Evolutionary conservation across 2,797 vertebrate genomes (phyloP), one percentile per base, ranked within the genome.

Genomic region (Alauda arvensis): DNA sequence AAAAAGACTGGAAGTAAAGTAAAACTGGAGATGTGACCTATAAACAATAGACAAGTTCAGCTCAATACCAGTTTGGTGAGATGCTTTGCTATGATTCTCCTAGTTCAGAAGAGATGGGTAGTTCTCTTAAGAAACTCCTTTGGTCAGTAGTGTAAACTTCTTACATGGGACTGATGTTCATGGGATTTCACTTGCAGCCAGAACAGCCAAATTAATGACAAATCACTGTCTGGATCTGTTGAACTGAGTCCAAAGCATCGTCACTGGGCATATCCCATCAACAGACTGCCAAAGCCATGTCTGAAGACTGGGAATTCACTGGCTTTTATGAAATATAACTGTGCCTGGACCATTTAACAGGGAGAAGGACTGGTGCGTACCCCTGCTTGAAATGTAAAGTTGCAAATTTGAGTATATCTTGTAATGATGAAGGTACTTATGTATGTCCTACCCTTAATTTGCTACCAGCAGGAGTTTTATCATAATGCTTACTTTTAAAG

Each of bases 181-280:
- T 15, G 14, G 48, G 28, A 83, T 81, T 81, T 76, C 28, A 59
- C 43, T 61, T 33, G 43, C 33, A 78, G 60, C 31, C 43, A 61
- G 29, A 81, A 39, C 19, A 78, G 53, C 3, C 55, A 60, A 56
- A 24, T 77, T 63, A 82, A 72, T 53, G 57, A 86, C 61, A 79
- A 79, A 87, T 82, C 59, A 65, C 19, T 49, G 33, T 12, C 37
- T 62, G 19, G 21, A 51, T 81, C 40, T 60, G 33, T 17, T 46
- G 33, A 77, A 74, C 1, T 0, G 16, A 75, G 63, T 21, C 74
- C 8, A 8, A 65, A 70, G 51, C 45, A 53, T 23, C 0, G 0
- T 4, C 21, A 3, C 53, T 66, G 45, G 49, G 29, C 19, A 31
- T 33, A 62, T 11, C 28, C 57, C 61, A 26, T 2, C 28, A 53